These are phyloP conservation scores for Phalanger gymnotis DNA, from an alignment of 2,797 vertebrate species.

Conservation along the genomic window DNA sequence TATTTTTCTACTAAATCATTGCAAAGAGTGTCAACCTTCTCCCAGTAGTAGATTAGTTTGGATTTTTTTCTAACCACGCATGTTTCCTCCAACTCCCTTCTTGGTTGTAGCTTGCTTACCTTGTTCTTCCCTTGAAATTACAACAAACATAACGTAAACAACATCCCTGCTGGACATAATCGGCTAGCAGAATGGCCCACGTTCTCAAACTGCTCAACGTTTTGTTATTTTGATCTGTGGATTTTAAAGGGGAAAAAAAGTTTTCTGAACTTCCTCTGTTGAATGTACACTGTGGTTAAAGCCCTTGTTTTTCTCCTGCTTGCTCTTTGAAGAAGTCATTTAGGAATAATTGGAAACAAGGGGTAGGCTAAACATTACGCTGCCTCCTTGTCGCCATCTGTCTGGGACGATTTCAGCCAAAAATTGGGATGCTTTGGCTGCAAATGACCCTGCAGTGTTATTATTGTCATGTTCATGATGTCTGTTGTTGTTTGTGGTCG, in stretches of 20 bases:
- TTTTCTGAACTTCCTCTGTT: conserved; percentile 85
- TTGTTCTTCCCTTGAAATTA: conserved; percentile 85
- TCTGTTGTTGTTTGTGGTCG: conserved; percentile 81
- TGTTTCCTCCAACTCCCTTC: conserved; percentile 81
- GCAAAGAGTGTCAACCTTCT: conserved; percentile 87
- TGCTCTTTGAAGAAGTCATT: conserved; percentile 90
- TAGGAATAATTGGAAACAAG: conserved; percentile 92
- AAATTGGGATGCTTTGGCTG: conserved; percentile 82
- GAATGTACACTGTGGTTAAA: conserved; percentile 85
- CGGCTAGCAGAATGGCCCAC: conserved; percentile 76
- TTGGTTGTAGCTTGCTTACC: conserved; percentile 88
- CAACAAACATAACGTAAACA: conserved; percentile 65
- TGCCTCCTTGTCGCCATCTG: conserved; percentile 86
- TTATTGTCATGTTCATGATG: conserved; percentile 79
- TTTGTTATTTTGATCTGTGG: conserved; percentile 70
- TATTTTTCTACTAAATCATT: conserved; percentile 82
- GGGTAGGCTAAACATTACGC: conserved; percentile 88
- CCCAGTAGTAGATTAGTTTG: conserved; percentile 87
- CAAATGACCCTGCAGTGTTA: conserved; percentile 81
- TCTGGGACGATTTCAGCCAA: conserved; percentile 86
- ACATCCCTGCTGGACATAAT: conserved; percentile 51
- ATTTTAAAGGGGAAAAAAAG: conserved; percentile 69
- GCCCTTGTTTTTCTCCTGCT: conserved; percentile 87
- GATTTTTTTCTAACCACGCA: conserved; percentile 86
- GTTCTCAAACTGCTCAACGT: conserved; percentile 64